phyloP scores from a whole-genome alignment of 2,113 vertebrate species.

The Hiodon tergisus region DNA sequence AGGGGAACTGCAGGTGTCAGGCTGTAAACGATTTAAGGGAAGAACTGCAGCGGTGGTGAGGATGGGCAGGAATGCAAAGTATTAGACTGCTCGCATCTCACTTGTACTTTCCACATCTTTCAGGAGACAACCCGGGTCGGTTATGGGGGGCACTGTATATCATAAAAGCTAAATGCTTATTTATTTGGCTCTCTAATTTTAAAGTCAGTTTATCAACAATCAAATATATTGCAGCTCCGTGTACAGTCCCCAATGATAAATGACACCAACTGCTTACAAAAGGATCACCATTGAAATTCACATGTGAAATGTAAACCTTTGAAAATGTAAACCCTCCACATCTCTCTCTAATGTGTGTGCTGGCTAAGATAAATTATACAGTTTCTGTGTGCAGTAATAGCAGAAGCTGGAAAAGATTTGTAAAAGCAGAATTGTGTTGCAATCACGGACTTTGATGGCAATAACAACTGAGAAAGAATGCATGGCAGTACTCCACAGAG shows the following conservation, averaged over 20 bases:
- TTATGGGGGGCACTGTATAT: too few species aligned
- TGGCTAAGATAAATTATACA: background rate
- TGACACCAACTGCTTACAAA: too few species aligned
- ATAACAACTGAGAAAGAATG: background rate
- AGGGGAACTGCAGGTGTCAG: background rate
- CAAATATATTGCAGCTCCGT: background rate
- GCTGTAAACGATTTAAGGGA: constrained; percentile 1
- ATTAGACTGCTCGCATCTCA: background rate
- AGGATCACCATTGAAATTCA: too few species aligned
- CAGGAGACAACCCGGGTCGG: too few species aligned
- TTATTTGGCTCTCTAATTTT: background rate
- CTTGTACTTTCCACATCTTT: background rate
- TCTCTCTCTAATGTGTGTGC: too few species aligned
- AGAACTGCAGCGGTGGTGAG: background rate
- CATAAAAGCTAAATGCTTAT: background rate
- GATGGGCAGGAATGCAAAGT: background rate
- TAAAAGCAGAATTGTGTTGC: background rate
- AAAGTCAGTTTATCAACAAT: background rate
- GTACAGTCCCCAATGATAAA: background rate
- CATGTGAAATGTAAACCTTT: too few species aligned
- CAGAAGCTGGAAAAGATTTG: background rate
- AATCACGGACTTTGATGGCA: background rate
- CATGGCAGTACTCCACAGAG: background rate
- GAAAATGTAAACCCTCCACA: too few species aligned
- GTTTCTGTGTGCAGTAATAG: too few species aligned